A percentile compares a stretch with the other conserved stretches of the same genome.
Conservation (phyloP, 2,888 invertebrate genomes). For the Anoplius nigerrimus region DNA sequence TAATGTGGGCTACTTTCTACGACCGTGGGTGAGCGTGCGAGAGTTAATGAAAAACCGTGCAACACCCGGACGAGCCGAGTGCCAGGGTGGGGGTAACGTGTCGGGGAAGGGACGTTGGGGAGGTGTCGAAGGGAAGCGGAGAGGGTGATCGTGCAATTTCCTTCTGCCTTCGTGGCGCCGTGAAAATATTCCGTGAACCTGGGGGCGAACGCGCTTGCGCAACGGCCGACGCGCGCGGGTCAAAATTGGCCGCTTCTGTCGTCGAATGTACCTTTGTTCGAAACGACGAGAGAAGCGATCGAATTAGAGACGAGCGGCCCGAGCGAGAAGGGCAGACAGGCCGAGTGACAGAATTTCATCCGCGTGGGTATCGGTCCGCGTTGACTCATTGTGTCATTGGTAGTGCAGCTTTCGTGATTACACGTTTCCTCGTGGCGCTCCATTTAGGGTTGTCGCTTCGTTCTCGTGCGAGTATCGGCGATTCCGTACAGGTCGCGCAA, state of each 20-base stretch:
- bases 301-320: too few relatives aligned
- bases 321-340: too few relatives aligned
- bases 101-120: not conserved
- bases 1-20: slow-evolving; percentile 63
- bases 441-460: too few relatives aligned
- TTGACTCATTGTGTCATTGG: not conserved
- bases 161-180: slow-evolving; percentile 1
- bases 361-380: not conserved
- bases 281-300: too few relatives aligned
- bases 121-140: not conserved
- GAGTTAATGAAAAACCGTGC: slow-evolving; percentile 53
- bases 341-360: not conserved
- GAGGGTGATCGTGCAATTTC: slow-evolving; percentile 18
- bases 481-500: too few relatives aligned
- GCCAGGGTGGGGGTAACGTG: not conserved
- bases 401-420: too few relatives aligned
- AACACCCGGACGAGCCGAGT: not conserved
- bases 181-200: slow-evolving; percentile 14
- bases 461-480: too few relatives aligned
- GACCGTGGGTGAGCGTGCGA: slow-evolving; percentile 44
- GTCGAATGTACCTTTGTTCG: too few relatives aligned
- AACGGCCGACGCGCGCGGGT: too few relatives aligned
- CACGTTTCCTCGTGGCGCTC: too few relatives aligned
- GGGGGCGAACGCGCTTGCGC: not conserved
- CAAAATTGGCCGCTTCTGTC: too few relatives aligned